Evolutionary conservation across 2,797 vertebrate genomes (phyloP), one percentile per base, ranked within the genome.

Genomic region (Phrynocephalus guinanensis): DNA sequence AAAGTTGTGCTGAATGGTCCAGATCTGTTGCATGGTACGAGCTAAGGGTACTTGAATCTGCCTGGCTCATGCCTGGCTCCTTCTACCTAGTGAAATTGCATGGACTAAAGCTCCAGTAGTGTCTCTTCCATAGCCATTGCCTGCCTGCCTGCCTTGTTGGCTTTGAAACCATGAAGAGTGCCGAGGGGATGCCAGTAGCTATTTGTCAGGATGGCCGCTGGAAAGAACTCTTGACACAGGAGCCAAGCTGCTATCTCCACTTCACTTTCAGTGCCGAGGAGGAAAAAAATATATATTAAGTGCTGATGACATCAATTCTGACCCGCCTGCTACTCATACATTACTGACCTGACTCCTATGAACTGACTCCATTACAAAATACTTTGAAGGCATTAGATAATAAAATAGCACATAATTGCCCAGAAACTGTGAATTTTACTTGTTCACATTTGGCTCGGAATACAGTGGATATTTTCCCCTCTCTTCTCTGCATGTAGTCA

Each of bases 141-240:
- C 71, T 73, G 30, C n/a, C 50, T 48, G 6, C 11, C 84, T 71
- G 76, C n/a, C 50, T 56, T 16, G 68, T 52, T 86, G 52, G n/a
- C 66, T 86, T 56, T 70, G 84, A 85, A 86, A 79, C 44, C 66
- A 6, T 71, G 5, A 6, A 67, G 76, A 52, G 84, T 71, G 70
- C 84, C 38, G 66, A 33, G 48, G 48, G 48, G 30, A 52, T 79
- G 76, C 76, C 84, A 86, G 30, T 13, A 86, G 76, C 66, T 67
- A 38, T 86, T 86, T 86, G 76, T 79, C 84, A 86, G 68, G 84
- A 56, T 56, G 77, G 84, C 66, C 66, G 13, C 20, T 70, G 84
- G 84, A 63, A 79, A 79, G 76, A 70, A 56, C 66, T 78, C 76
- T 56, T 56, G 84, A 56, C 76, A 52, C 44, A 10, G 13, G 7